Percentiles rank a stretch among this genome's conserved stretches.
These are phyloP conservation scores for Rhinoraja longicauda DNA, from an alignment of 2,797 vertebrate species.

Conservation along the genomic window DNA sequence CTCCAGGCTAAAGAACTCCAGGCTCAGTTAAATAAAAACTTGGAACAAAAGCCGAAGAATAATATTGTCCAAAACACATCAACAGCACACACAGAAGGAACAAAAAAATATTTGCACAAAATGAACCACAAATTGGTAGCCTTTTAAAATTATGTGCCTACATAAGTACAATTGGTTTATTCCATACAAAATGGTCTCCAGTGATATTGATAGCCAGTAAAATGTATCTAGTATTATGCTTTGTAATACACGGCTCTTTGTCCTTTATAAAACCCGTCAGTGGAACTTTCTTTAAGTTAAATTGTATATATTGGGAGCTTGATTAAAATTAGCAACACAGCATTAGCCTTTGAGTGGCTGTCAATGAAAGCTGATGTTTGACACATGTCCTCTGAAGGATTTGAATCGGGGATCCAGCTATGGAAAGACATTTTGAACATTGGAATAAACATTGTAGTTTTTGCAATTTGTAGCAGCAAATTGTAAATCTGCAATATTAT, in stretches of 20 bases:
- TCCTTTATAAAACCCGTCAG: not conserved
- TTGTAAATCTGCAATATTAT: not conserved
- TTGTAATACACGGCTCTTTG: not conserved
- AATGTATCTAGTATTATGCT: not conserved
- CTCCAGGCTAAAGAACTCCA: too few relatives aligned
- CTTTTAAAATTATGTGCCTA: not conserved
- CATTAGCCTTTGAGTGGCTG: not conserved
- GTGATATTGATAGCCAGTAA: not conserved
- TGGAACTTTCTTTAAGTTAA: not conserved
- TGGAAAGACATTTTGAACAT: constrained; percentile 11
- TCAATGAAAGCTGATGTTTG: constrained; percentile 16
- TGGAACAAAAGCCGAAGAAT: not conserved
- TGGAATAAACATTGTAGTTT: not conserved
- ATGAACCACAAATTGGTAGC: not conserved
- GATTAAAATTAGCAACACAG: not conserved
- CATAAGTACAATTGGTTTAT: not conserved
- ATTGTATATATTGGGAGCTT: not conserved
- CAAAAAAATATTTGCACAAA: not conserved
- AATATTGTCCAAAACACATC: not conserved
- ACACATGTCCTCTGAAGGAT: not conserved
- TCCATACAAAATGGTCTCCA: not conserved
- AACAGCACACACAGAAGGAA: not conserved
- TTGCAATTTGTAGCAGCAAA: not conserved
- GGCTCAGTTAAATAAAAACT: not conserved
- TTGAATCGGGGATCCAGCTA: not conserved